Evolutionary conservation across 2,113 vertebrate species (phyloP), one percentile per base, ranked within the genome.

Genomic region (Lynx canadensis): DNA sequence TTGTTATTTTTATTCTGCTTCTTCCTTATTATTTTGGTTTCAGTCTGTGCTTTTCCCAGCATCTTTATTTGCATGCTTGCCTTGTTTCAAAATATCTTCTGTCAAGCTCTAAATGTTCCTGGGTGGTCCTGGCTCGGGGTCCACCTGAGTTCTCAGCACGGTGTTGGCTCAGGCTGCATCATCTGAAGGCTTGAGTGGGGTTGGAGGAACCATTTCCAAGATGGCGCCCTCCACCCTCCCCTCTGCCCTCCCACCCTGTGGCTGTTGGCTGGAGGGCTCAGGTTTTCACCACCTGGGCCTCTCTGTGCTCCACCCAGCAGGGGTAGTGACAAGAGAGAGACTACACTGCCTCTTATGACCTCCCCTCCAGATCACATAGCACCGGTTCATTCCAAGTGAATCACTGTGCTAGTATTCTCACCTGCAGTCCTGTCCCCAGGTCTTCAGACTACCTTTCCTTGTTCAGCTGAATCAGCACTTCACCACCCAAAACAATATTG

Each of bases 391-490:
- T 21, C 76, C 21, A 14, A 8, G 7, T 4, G 27, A 31, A 4
- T 31, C 86, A 1, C 1, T 41, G 1, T n/a, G 25, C 12, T 3
- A 12, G 21, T 0, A 0, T 33, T 76, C 55, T 63, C 27, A 23
- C 1, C 14, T 1, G 36, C 4, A n/a, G 31, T 3, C 21, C 71
- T 41, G 38, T 73, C 73, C 38, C 12, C 12, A 63, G 25, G 69
- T 36, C 69, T 71, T 71, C 69, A 29, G 38, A 4, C 23, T 3
- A 45, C 38, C 25, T 74, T 13, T 27, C 55, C 38, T 78, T 27
- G 18, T 21, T n/a, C 55, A 18, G 13, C 2, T 1, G 76, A 48
- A 4, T 33, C 86, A 18, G 29, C 8, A n/a, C 13, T 48, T 76
- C 10, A 4, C 29, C 38, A 7, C 31, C 38, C 25, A 4, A 25